These are phyloP conservation scores for Drosophila sucinea DNA, from an alignment of 1,140 invertebrate genomes.

Conservation along the genomic window DNA sequence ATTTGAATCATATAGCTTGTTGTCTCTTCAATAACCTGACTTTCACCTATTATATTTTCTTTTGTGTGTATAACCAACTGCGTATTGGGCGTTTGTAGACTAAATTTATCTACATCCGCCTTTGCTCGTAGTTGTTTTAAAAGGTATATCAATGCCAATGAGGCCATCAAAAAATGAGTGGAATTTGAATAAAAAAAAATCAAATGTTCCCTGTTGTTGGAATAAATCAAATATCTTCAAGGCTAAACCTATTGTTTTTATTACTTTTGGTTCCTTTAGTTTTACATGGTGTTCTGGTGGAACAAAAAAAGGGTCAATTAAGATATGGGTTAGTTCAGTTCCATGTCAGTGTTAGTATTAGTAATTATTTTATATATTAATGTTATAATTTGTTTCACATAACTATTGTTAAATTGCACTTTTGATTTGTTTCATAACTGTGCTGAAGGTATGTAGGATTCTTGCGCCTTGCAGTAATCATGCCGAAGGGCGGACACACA, in stretches of 20 bases:
- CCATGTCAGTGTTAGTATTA: conserved; percentile 10
- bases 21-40: no score
- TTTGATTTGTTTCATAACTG: no score
- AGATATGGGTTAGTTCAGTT: background rate
- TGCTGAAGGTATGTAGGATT: no score
- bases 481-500: no score
- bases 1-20: no score
- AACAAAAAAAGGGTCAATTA: conserved; percentile 5
- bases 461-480: no score
- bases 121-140: background rate
- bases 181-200: conserved; percentile 18
- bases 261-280: background rate
- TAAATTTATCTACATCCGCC: no score
- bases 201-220: conserved; percentile 11
- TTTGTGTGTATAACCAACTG: no score
- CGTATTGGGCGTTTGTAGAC: no score
- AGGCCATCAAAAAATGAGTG: conserved; percentile 25
- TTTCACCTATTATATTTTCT: no score
- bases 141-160: conserved; percentile 9
- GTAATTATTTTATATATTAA: background rate
- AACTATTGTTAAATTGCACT: background rate
- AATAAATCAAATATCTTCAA: background rate
- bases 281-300: background rate
- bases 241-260: background rate
- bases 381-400: background rate